Evolutionary conservation across 2,113 vertebrate species (phyloP).

Genomic region (Rhinopomastus cyanomelas): DNA sequence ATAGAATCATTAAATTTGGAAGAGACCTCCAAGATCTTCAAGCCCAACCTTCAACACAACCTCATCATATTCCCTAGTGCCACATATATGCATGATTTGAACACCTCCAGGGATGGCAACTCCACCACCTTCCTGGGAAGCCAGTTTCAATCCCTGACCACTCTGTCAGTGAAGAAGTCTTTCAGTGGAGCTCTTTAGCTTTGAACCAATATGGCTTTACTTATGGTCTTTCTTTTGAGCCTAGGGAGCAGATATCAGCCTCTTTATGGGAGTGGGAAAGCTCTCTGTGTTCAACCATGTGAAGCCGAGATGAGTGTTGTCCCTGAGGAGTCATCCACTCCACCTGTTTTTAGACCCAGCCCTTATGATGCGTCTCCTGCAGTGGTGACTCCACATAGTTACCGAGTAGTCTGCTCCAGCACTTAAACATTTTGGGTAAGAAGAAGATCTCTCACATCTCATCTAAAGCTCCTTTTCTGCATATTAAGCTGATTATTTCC

Average conservation of each 20-base stretch:
- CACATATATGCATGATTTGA: too few species aligned
- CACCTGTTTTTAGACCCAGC: not conserved
- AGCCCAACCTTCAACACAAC: too few species aligned
- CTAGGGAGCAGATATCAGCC: not conserved
- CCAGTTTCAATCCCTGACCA: too few species aligned
- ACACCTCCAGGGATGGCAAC: too few species aligned
- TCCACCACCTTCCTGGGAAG: too few species aligned
- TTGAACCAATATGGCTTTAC: not conserved
- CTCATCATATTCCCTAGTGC: too few species aligned
- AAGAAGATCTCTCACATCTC: not conserved
- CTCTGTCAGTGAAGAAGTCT: too few species aligned
- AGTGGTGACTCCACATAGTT: not conserved
- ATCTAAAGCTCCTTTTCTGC: conserved; percentile 1
- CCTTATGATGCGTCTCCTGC: not conserved
- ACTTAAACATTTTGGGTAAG: not conserved
- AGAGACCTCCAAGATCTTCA: too few species aligned
- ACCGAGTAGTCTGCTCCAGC: not conserved
- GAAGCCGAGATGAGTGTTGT: not conserved
- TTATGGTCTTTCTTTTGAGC: not conserved
- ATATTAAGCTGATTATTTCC: conserved; percentile 23
- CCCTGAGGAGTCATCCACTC: not conserved
- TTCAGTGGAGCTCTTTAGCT: not conserved
- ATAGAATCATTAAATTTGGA: too few species aligned
- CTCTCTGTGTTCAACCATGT: not conserved
- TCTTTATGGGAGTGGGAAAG: not conserved